Evolutionary conservation across 2,113 vertebrate species (phyloP).

Genomic region (Hoplias malabaricus): DNA sequence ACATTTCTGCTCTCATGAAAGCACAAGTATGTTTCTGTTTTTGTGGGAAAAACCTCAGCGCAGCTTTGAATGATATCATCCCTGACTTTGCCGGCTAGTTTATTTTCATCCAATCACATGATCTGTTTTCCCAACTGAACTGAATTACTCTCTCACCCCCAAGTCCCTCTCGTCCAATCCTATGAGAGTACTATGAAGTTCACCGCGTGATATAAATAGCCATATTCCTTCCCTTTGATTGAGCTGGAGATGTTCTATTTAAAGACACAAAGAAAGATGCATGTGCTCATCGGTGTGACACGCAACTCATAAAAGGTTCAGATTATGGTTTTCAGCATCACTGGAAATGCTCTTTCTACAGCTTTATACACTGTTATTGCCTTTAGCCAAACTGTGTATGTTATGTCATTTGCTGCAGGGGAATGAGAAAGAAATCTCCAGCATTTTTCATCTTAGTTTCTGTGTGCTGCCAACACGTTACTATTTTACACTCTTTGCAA

Average conservation of each 20-base stretch:
- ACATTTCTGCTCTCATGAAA: too few relatives aligned
- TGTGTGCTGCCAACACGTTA: too few relatives aligned
- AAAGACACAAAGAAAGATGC: conserved; percentile 17
- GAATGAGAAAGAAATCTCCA: too few relatives aligned
- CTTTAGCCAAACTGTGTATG: neutral
- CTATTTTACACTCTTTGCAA: too few relatives aligned
- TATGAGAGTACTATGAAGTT: conserved; percentile 37
- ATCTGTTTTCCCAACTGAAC: conserved; percentile 31
- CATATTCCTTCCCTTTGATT: conserved; percentile 13
- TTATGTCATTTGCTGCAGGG: neutral
- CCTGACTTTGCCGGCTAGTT: neutral
- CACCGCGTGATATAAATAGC: conserved; percentile 27
- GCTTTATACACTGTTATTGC: neutral
- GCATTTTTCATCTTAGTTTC: too few relatives aligned
- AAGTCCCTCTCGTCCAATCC: conserved; percentile 28
- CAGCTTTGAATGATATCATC: conserved; percentile 8
- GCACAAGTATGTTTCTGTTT: neutral
- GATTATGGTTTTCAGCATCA: neutral
- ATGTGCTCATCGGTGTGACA: neutral
- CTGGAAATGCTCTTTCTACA: neutral
- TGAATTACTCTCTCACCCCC: conserved; percentile 10
- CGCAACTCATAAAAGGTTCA: neutral
- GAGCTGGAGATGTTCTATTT: conserved; percentile 26
- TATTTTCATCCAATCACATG: conserved; percentile 17
- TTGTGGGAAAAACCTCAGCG: neutral